Evolutionary conservation across 2,113 vertebrate species (phyloP).

Genomic region (Puntigrus tetrazona): DNA sequence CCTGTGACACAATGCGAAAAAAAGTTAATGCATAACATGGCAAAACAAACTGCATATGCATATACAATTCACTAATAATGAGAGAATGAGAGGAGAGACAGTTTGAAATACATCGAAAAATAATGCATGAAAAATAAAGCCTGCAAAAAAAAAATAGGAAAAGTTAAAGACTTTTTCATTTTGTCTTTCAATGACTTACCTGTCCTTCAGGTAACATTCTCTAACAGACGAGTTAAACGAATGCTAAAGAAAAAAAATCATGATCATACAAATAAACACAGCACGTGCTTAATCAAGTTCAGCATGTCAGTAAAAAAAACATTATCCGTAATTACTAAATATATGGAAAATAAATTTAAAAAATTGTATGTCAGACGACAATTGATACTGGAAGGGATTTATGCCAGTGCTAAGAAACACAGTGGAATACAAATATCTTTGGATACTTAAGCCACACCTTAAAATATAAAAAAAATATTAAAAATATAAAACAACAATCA

Average conservation of each 20-base stretch:
- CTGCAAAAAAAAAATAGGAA: not conserved
- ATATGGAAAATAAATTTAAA: not conserved
- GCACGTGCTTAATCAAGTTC: not conserved
- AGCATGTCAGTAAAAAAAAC: not conserved
- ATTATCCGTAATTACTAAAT: not conserved
- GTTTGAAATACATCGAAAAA: not conserved
- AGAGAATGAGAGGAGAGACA: not conserved
- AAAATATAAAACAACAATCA: not conserved
- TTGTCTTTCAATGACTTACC: conserved; percentile 9
- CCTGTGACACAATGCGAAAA: conserved; percentile 23
- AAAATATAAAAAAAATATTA: not conserved
- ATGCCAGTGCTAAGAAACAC: not conserved
- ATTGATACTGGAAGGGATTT: not conserved
- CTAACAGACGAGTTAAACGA: not conserved
- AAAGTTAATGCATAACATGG: not conserved
- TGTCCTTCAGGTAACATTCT: not conserved
- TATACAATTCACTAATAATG: not conserved
- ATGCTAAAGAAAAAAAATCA: not conserved
- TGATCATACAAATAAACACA: not conserved
- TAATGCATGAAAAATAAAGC: not conserved
- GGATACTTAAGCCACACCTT: not conserved
- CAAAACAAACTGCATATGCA: not conserved
- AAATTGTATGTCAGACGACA: not conserved
- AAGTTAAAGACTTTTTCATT: not conserved
- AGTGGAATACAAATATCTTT: not conserved